phyloP scores from a whole-genome alignment of 2,797 vertebrate genomes.

The Coccyzus lansbergi region DNA sequence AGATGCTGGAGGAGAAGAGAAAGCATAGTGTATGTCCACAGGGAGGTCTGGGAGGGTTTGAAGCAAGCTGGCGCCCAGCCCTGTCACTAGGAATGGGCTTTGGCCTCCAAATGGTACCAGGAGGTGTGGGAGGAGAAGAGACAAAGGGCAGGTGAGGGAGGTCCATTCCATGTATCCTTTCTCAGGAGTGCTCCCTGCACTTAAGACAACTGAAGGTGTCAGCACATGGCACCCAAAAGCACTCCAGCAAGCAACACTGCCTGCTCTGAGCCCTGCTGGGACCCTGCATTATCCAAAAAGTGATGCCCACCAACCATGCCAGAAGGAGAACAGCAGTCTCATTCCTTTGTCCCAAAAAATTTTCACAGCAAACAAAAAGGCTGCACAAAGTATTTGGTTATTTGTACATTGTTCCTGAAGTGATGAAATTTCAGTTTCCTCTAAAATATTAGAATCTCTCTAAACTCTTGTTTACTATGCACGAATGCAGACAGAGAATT shows the following conservation, averaged over 20 bases:
- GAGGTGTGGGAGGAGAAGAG: fast-evolving
- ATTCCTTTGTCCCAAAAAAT: neutral
- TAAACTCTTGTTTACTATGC: conserved; percentile 77
- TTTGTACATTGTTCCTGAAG: neutral
- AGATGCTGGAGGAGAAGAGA: neutral
- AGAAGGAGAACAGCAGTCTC: neutral
- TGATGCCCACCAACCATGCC: fast-evolving
- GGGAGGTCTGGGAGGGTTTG: fast-evolving
- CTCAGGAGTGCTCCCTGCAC: neutral
- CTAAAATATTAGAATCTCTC: conserved; percentile 28
- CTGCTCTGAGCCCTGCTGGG: neutral
- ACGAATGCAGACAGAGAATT: conserved; percentile 81
- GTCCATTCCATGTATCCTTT: fast-evolving
- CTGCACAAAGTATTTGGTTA: neutral
- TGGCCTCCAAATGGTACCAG: neutral
- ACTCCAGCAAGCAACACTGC: fast-evolving
- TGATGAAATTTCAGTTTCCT: conserved; percentile 60
- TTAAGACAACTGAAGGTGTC: fast-evolving
- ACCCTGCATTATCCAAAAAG: too few species aligned
- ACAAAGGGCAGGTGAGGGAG: neutral
- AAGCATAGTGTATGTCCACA: too few species aligned
- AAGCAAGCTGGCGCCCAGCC: neutral
- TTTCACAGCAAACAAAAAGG: neutral
- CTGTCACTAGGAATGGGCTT: neutral
- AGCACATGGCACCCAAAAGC: neutral